Base-by-base conservation (phyloP, 2,113 vertebrate genomes). In the Otis tarda region DNA sequence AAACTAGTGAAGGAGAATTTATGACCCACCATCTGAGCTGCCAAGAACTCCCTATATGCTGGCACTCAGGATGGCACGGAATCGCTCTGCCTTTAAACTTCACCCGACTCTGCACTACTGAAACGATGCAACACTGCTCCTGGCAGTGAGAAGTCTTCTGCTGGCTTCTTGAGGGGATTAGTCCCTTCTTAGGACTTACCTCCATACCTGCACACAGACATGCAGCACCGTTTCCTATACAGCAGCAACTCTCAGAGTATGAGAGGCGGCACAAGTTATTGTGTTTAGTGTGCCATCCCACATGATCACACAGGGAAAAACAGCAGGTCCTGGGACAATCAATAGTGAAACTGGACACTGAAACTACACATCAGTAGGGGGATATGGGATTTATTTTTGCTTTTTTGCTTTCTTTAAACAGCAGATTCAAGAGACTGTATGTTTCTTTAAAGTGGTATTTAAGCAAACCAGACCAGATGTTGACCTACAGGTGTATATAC, bases 1-100 rank as follows among this genome's bases (percentile, higher is more conserved):
- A 96, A 96, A 96, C 94, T 94, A 87, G 87, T 68, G 92, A 92
- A 94, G 96, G 81, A 95, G 91, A 96, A 96, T 96, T 96, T 96
- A 97, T 95, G 95, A 96, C 87, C 92, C 81, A 76, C 74, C 77
- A 43, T 89, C 50, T 69, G n/a, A 93, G 89, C 78, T 94, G 96
- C 94, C 95, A 97, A 95, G 83, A 85, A 28, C 89, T 95, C 93
- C 89, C 89, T 69, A 22, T 67, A 59, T 82, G 67, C 59, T 2
- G 5, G 33, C 81, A 73, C n/a, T 27, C 65, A 79, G 53, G 69
- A 93, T 6, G 1, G 45, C 37, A 23, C 23, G 24, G 85, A 94
- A 75, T 78, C 27, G 2, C 67, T 76, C 49, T 91, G 65, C 77
- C 55, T 84, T 73, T 78, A 69, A 87, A 87, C 64, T 90, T 95